These are phyloP conservation scores for Folsomia candida DNA, from an alignment of 2,888 invertebrate genomes.

Conservation along the genomic window DNA sequence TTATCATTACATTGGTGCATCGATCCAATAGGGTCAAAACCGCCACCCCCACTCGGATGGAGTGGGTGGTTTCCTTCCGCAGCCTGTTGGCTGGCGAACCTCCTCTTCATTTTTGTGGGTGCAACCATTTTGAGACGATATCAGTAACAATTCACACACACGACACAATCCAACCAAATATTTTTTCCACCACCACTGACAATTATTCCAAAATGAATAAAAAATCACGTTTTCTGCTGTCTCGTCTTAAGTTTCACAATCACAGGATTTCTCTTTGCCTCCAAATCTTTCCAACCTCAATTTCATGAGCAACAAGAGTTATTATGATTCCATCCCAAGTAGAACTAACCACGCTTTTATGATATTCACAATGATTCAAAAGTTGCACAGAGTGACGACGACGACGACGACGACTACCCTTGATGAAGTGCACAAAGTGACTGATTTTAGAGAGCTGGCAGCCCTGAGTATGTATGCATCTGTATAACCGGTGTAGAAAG, in stretches of 20 bases:
- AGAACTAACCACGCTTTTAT: too few species aligned
- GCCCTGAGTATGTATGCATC: too few species aligned
- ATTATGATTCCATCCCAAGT: not conserved
- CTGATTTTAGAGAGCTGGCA: not conserved
- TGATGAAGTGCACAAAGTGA: not conserved
- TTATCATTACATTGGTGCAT: constrained; percentile 19
- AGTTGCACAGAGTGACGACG: not conserved
- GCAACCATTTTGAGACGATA: constrained; percentile 27
- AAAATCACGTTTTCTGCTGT: too few species aligned
- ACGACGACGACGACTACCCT: not conserved
- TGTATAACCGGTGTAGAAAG: constrained; percentile 16
- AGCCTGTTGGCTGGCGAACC: constrained; percentile 25
- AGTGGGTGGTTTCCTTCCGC: constrained; percentile 12
- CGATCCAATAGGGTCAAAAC: not conserved
- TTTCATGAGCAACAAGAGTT: not conserved
- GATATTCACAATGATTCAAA: too few species aligned
- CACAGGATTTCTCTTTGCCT: not conserved
- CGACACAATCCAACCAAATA: too few species aligned
- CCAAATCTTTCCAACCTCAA: not conserved
- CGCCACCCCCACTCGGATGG: constrained; percentile 11
- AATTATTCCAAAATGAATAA: too few species aligned
- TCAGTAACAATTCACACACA: not conserved
- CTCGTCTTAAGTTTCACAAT: not conserved
- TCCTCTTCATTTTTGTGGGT: constrained; percentile 36
- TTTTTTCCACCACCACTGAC: too few species aligned